phyloP scores from a whole-genome alignment of 1,140 invertebrate species.

The Apis florea region DNA sequence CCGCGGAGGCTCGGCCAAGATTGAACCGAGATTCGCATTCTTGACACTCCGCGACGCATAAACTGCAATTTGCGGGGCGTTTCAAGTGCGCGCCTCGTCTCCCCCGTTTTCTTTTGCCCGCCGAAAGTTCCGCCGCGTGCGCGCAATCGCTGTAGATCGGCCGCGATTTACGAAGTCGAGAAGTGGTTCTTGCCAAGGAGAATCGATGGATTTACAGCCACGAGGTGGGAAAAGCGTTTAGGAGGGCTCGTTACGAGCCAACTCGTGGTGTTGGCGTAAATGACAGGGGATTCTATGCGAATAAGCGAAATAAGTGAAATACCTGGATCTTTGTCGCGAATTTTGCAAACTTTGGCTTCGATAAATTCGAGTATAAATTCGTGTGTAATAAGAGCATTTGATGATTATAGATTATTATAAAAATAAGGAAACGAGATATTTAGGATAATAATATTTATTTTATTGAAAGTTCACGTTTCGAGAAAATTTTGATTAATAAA shows the following conservation, averaged over 20 bases:
- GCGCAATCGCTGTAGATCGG: constrained; percentile 32
- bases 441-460: too few species aligned
- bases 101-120: constrained; percentile 19
- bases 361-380: too few species aligned
- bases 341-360: too few species aligned
- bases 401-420: too few species aligned
- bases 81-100: constrained; percentile 28
- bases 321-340: too few species aligned
- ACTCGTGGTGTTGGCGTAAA: too few species aligned
- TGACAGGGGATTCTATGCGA: too few species aligned
- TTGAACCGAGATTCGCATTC: constrained; percentile 51
- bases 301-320: too few species aligned
- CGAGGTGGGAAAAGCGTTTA: background rate
- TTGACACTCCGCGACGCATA: constrained; percentile 58
- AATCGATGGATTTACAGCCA: constrained; percentile 10
- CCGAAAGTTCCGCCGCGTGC: constrained; percentile 16
- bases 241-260: background rate
- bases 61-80: constrained; percentile 58
- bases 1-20: background rate
- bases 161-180: constrained; percentile 56
- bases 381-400: too few species aligned
- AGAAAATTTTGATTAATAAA: too few species aligned
- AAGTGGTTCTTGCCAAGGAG: constrained; percentile 19
- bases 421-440: too few species aligned
- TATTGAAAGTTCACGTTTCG: too few species aligned